Percentiles rank a stretch among this genome's conserved stretches.
These are phyloP conservation scores for Merops nubicus DNA, from an alignment of 2,113 vertebrate species.

Conservation along the genomic window DNA sequence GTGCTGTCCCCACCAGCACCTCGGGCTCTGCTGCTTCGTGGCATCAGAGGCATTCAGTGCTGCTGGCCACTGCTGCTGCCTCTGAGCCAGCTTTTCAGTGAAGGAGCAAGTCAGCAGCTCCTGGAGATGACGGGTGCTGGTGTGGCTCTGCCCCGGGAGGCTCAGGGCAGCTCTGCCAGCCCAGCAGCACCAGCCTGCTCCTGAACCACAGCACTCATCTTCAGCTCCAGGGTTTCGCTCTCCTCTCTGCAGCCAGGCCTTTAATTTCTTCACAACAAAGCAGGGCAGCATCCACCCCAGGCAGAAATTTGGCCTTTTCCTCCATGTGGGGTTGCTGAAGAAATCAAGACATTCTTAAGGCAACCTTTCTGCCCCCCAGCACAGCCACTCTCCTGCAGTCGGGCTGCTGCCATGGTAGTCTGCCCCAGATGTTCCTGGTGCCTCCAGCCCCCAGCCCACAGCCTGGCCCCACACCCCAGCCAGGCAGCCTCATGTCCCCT, in stretches of 20 bases:
- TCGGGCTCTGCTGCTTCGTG: rapidly evolving
- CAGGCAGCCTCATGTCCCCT: background rate
- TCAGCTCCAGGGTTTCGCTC: background rate
- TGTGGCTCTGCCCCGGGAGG: rapidly evolving
- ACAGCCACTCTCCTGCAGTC: rapidly evolving
- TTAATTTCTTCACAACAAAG: background rate
- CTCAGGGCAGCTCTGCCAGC: background rate
- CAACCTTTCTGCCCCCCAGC: background rate
- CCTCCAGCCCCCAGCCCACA: no score
- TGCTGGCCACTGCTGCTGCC: background rate
- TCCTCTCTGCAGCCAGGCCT: background rate
- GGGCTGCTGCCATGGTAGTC: rapidly evolving
- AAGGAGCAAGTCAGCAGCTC: background rate
- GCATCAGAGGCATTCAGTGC: rapidly evolving
- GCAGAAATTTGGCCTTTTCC: background rate
- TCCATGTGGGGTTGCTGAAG: background rate
- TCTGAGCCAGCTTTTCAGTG: background rate
- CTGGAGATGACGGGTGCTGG: rapidly evolving
- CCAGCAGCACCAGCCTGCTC: rapidly evolving
- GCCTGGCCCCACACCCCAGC: background rate
- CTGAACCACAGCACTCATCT: rapidly evolving
- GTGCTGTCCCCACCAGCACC: background rate
- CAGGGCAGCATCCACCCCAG: background rate
- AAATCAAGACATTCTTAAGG: rapidly evolving
- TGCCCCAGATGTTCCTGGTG: rapidly evolving